A percentile compares a stretch with the other conserved stretches of the same genome.
Evolutionary conservation across 2,797 vertebrate genomes (phyloP).

Genomic region (Dicrostonyx torquatus): DNA sequence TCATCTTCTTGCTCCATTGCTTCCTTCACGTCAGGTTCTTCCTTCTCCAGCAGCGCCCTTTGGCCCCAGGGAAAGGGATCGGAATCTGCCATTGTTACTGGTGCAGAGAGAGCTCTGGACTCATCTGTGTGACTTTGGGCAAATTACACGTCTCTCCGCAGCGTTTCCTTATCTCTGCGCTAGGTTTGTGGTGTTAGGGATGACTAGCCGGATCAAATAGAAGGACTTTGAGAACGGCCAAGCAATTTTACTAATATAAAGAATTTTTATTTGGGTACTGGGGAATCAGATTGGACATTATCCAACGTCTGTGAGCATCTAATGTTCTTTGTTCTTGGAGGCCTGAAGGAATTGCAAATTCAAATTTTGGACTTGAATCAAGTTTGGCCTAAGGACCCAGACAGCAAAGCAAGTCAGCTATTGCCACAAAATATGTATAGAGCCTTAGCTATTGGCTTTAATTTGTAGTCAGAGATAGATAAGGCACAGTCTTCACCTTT

Average conservation of each 20-base stretch:
- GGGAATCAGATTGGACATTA: conserved; percentile 42
- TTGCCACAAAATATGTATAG: background rate
- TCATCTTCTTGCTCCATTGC: background rate
- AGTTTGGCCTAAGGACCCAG: conserved; percentile 25
- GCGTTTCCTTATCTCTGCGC: background rate
- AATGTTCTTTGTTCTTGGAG: conserved; percentile 45
- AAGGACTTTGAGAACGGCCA: conserved; percentile 11
- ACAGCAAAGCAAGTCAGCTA: background rate
- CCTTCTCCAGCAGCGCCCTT: background rate
- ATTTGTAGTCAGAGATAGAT: background rate
- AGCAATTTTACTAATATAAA: background rate
- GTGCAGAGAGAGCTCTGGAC: background rate
- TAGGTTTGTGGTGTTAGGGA: background rate
- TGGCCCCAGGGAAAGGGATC: background rate
- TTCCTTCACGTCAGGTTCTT: background rate
- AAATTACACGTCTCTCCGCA: background rate
- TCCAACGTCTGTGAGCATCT: background rate
- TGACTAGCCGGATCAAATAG: background rate
- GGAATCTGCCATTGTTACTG: background rate
- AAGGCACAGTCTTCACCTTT: background rate
- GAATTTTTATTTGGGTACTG: conserved; percentile 50
- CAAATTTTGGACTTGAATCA: background rate
- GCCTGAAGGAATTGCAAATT: conserved; percentile 51
- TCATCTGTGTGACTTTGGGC: background rate
- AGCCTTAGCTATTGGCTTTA: background rate